These are phyloP conservation scores for Himalopsyche phryganea DNA, from an alignment of 1,140 invertebrate genomes.

Conservation along the genomic window DNA sequence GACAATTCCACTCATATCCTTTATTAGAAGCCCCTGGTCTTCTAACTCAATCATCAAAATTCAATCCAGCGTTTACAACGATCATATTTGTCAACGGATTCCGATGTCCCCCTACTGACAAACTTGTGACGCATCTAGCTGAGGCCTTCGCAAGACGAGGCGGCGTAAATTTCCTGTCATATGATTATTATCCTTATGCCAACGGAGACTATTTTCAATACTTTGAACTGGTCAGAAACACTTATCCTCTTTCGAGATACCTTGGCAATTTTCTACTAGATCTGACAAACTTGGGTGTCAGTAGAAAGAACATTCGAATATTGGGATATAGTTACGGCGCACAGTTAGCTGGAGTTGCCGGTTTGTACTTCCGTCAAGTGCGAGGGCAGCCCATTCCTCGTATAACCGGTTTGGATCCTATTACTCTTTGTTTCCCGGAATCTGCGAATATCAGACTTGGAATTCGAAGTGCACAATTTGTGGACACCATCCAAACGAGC, in stretches of 20 bases:
- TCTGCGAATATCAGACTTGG: neutral
- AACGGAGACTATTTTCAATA: constrained; percentile 8
- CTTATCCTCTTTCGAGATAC: neutral
- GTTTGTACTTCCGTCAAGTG: constrained; percentile 7
- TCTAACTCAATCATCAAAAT: constrained; percentile 1
- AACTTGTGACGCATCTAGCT: constrained; percentile 16
- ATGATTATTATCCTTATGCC: neutral
- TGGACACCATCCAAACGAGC: constrained; percentile 29
- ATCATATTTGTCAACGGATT: constrained; percentile 22
- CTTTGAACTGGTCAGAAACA: constrained; percentile 2
- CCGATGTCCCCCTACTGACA: constrained; percentile 10
- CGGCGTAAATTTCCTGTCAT: constrained; percentile 23
- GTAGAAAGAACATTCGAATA: constrained; percentile 13
- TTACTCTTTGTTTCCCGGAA: constrained; percentile 16
- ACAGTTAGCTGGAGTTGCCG: constrained; percentile 25
- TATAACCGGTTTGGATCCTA: constrained; percentile 30
- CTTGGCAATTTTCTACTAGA: constrained; percentile 19
- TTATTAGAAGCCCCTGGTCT: constrained; percentile 8
- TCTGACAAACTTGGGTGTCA: constrained; percentile 7
- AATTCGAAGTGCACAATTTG: constrained; percentile 18
- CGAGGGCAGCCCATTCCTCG: constrained; percentile 1
- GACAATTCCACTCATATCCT: constrained; percentile 8
- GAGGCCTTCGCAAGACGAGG: constrained; percentile 9
- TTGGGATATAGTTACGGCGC: constrained; percentile 28
- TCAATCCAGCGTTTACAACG: constrained; percentile 7